Evolutionary conservation across 2,797 vertebrate species (phyloP), one percentile per base, ranked within the genome.

Genomic region (Podargus strigoides): DNA sequence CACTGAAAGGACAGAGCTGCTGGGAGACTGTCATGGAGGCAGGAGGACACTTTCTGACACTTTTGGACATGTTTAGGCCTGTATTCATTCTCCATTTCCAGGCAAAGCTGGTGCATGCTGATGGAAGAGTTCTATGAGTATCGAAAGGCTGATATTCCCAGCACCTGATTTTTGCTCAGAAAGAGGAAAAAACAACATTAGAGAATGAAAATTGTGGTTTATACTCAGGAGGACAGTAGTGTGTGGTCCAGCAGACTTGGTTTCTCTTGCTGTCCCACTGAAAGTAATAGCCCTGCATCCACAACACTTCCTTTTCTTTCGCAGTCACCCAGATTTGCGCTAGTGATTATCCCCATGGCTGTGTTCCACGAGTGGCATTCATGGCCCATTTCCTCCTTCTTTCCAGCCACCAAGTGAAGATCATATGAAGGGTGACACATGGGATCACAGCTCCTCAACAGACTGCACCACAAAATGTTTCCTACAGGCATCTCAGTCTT

Each of bases 371-470:
- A 41, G 39, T 22, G 16, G 52, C 32, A 44, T 27, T 74, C 32
- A 14, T 10, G 56, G 34, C 26, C 28, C 56, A 23, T 47, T 32
- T 76, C 24, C n/a, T 87, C 47, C 39, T 75, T 12, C 50, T 56
- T 39, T 46, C 42, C 60, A 53, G 34, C 44, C 1, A 1, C 16
- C 60, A 55, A 55, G 36, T 0, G 12, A 75, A 59, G 66, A 21
- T 44, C 44, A 22, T 6, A 6, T 0, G 0, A 16, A 18, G 26
- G 41, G 24, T 56, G 53, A 67, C 60, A 77, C 2, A 2, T 30
- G 39, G 47, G 59, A 87, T 22, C 39, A 32, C 7, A 47, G 32
- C 32, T 68, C 4, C 4, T 28, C 66, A 39, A 24, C 49, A 62
- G 19, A 15, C 27, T 16, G 68, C 72, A 85, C 72, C n/a, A 72